Conservation (phyloP, 1,140 invertebrate species). For the Zaprionus davidi region DNA sequence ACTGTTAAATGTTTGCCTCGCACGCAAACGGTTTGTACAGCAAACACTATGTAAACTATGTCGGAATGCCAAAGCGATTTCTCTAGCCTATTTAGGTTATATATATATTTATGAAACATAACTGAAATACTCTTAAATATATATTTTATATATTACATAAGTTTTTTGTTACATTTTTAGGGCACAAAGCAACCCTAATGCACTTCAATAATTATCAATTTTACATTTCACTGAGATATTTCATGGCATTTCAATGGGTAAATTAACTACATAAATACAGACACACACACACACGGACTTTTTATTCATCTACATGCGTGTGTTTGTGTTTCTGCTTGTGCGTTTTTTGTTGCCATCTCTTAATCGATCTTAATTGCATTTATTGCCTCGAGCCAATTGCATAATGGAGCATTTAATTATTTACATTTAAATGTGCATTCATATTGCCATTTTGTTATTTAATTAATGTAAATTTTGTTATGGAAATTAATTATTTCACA, state of each 20-base stretch:
- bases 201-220: not conserved
- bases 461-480: conserved; percentile 68
- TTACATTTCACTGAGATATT: not conserved
- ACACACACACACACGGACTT: not conserved
- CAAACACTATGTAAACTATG: conserved; percentile 47
- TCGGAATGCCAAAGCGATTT: conserved; percentile 25
- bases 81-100: not conserved
- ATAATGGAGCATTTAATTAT: conserved; percentile 61
- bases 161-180: too few relatives aligned
- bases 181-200: not conserved
- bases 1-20: conserved; percentile 59
- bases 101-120: not conserved
- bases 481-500: conserved; percentile 70
- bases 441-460: conserved; percentile 54
- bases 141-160: not conserved
- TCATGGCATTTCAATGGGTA: conserved; percentile 12
- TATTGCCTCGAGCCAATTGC: conserved; percentile 40
- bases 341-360: conserved; percentile 15
- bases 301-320: not conserved
- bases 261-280: conserved; percentile 21
- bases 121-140: too few relatives aligned
- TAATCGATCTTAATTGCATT: conserved; percentile 55
- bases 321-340: not conserved
- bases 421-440: conserved; percentile 63
- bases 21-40: conserved; percentile 70